A percentile compares a stretch with the other conserved stretches of the same genome.
phyloP scores from a whole-genome alignment of 1,140 invertebrate species.

The Trichogramma pretiosum region DNA sequence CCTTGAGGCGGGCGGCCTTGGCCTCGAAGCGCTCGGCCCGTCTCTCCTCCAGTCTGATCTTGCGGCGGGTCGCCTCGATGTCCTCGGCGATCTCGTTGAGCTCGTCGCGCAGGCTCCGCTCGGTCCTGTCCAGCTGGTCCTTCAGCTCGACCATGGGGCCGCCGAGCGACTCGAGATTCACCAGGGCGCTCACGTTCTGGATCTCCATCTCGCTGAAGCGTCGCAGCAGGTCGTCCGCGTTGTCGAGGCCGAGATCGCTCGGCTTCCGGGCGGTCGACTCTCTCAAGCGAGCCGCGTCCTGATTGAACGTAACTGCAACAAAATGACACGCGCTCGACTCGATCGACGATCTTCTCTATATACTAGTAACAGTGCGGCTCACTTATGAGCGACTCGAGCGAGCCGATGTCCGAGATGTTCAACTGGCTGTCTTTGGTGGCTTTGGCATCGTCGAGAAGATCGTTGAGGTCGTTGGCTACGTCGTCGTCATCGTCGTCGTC shows the following conservation, averaged over 20 bases:
- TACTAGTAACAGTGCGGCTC: neutral
- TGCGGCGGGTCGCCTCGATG: conserved; percentile 26
- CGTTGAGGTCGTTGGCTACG: too few relatives aligned
- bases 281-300: neutral
- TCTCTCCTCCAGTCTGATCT: conserved; percentile 36
- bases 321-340: too few relatives aligned
- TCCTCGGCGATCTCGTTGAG: conserved; percentile 29
- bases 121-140: conserved; percentile 37
- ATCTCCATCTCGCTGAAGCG: conserved; percentile 52
- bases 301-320: neutral
- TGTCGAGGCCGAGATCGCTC: neutral
- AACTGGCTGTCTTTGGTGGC: too few relatives aligned
- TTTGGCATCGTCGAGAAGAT: too few relatives aligned
- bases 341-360: neutral
- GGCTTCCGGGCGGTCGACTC: neutral
- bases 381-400: conserved; percentile 23
- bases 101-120: conserved; percentile 34
- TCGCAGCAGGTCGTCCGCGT: conserved; percentile 39
- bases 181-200: conserved; percentile 57
- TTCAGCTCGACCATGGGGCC: conserved; percentile 46
- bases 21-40: conserved; percentile 39
- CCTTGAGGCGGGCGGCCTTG: conserved; percentile 40
- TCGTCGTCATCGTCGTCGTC: neutral
- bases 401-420: conserved; percentile 42
- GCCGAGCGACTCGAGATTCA: conserved; percentile 54